These are phyloP conservation scores for Trilocha varians DNA, from an alignment of 2,888 invertebrate genomes.

Conservation along the genomic window DNA sequence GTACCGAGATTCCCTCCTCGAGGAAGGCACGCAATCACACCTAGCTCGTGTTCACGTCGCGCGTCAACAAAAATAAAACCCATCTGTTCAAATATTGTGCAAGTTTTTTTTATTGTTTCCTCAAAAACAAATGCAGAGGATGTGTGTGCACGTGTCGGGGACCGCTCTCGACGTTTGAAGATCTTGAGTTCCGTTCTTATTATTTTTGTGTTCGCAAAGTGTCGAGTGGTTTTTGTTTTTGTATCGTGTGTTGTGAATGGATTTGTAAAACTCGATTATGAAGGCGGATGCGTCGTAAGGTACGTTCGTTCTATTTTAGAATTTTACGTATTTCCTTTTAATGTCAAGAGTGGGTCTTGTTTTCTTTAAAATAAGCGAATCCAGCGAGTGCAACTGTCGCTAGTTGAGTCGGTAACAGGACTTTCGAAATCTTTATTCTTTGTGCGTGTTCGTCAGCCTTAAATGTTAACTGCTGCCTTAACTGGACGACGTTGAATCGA, in stretches of 20 bases:
- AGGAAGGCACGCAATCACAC: conserved; percentile 19
- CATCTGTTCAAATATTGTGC: conserved; percentile 69
- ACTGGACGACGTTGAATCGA: conserved; percentile 27
- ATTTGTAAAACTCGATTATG: conserved; percentile 62
- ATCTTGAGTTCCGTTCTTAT: conserved; percentile 27
- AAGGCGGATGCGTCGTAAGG: conserved; percentile 49
- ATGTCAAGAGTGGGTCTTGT: conserved; percentile 7
- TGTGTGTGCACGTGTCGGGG: conserved; percentile 37
- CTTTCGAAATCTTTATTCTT: conserved; percentile 68
- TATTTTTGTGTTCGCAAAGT: conserved; percentile 55
- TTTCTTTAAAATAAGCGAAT: conserved; percentile 18
- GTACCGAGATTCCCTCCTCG: conserved; percentile 50
- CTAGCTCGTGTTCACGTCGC: conserved; percentile 30
- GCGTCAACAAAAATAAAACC: conserved; percentile 63
- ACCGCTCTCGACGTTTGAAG: conserved; percentile 26
- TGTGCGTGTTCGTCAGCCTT: conserved; percentile 57
- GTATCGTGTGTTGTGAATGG: conserved; percentile 59
- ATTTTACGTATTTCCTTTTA: conserved; percentile 1
- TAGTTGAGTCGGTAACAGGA: conserved; percentile 56
- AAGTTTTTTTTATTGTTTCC: conserved; percentile 56
- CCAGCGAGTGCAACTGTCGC: conserved; percentile 16
- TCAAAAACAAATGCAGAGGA: conserved; percentile 35
- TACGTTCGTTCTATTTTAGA: conserved; percentile 20
- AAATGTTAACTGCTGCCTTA: conserved; percentile 52
- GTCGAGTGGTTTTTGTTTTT: conserved; percentile 55